Conservation (phyloP, 2,797 vertebrate genomes). For the Acanthopagrus latus region DNA sequence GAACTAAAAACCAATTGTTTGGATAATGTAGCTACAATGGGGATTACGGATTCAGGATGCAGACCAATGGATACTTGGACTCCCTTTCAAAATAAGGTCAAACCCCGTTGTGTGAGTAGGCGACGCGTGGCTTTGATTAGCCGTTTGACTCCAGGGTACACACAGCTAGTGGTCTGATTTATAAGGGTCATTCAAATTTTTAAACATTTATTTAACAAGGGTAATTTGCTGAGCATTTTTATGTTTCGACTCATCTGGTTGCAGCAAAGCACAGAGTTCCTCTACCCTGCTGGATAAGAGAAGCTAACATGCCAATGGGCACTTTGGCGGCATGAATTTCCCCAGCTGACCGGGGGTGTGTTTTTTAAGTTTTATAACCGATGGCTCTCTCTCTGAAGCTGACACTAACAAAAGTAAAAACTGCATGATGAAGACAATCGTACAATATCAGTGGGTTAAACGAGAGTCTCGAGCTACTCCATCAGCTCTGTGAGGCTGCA, state of each 20-base stretch:
- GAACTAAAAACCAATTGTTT: constrained; percentile 5
- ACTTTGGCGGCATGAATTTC: neutral
- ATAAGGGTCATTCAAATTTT: constrained; percentile 18
- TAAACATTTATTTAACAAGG: constrained; percentile 3
- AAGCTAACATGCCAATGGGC: neutral
- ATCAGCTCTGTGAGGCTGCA: neutral
- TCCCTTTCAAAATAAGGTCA: constrained; percentile 16
- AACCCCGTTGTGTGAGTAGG: neutral
- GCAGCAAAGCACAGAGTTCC: constrained; percentile 5
- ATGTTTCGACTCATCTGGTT: constrained; percentile 30
- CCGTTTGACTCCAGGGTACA: constrained; percentile 4
- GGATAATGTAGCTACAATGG: constrained; percentile 1
- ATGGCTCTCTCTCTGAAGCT: neutral
- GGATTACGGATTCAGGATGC: constrained; percentile 1
- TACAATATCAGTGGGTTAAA: neutral
- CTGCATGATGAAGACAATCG: neutral
- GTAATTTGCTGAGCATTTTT: constrained; percentile 17
- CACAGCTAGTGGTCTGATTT: constrained; percentile 34
- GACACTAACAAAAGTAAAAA: neutral
- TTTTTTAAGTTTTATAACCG: constrained; percentile 4
- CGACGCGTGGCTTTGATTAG: constrained; percentile 29
- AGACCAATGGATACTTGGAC: constrained; percentile 3
- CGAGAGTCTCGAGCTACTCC: neutral
- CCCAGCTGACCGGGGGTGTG: neutral
- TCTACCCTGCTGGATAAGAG: constrained; percentile 1